Evolutionary conservation across 2,888 invertebrate genomes (phyloP).

Genomic region (Tuta absoluta): DNA sequence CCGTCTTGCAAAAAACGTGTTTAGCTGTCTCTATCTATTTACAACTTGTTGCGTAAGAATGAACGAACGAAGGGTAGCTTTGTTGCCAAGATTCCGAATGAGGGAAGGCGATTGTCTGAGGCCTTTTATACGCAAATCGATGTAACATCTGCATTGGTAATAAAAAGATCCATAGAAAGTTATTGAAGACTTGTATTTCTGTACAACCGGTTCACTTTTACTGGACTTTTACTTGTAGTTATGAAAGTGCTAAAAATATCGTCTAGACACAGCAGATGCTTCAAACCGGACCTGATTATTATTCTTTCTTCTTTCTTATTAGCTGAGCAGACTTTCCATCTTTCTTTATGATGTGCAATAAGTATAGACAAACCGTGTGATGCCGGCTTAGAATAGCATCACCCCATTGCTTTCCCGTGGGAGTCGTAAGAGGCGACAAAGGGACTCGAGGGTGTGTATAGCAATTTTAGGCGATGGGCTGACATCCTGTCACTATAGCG

Average conservation of each 20-base stretch:
- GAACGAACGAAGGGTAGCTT: constrained; percentile 48
- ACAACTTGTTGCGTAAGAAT: constrained; percentile 56
- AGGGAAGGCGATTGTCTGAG: constrained; percentile 41
- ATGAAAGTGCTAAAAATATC: neutral
- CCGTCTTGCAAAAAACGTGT: constrained; percentile 34
- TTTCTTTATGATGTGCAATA: no score
- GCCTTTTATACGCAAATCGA: constrained; percentile 53
- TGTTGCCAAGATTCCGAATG: constrained; percentile 52
- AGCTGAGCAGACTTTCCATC: neutral
- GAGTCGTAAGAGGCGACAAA: no score
- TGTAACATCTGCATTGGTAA: constrained; percentile 44
- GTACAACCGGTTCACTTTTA: constrained; percentile 21
- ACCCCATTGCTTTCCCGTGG: no score
- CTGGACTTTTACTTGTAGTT: constrained; percentile 16
- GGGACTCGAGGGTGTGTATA: no score
- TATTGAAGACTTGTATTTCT: constrained; percentile 25
- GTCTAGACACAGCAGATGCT: neutral
- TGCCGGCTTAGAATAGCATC: no score
- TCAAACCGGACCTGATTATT: no score
- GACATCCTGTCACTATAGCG: no score
- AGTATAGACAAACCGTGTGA: no score
- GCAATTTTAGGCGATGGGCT: no score
- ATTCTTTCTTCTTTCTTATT: neutral
- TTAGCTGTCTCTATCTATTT: constrained; percentile 44
- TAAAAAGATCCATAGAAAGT: constrained; percentile 26